These are phyloP conservation scores for Drosophila equinoxialis DNA, from an alignment of 1,140 invertebrate species.

Conservation along the genomic window DNA sequence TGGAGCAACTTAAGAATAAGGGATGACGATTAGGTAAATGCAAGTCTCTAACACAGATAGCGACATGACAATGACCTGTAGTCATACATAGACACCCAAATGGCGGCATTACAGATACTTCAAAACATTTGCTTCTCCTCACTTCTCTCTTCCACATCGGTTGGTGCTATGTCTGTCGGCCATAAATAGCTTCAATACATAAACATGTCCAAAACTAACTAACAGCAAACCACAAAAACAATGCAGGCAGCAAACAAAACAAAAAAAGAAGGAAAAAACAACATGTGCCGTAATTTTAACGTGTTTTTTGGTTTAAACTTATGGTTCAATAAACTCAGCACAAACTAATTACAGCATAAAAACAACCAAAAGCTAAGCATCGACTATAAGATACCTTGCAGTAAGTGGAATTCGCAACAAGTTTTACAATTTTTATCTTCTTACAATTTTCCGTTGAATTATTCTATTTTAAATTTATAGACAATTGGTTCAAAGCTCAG, in stretches of 20 bases:
- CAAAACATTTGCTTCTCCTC: neutral
- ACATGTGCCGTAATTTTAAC: slow-evolving; percentile 12
- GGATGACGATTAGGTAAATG: neutral
- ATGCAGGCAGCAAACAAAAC: slow-evolving; percentile 2
- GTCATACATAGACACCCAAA: neutral
- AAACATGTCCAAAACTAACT: slow-evolving; percentile 43
- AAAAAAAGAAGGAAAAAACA: neutral
- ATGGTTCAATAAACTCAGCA: slow-evolving; percentile 69
- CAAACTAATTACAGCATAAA: slow-evolving; percentile 37
- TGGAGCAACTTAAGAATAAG: too few species aligned
- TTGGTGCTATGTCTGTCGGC: slow-evolving; percentile 31
- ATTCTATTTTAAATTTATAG: too few species aligned
- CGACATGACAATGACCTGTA: slow-evolving; percentile 1
- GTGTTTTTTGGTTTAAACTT: slow-evolving; percentile 25
- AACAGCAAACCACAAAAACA: slow-evolving; percentile 8
- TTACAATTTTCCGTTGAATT: too few species aligned
- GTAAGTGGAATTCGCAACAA: too few species aligned
- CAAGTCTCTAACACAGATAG: neutral
- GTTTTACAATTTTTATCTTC: too few species aligned
- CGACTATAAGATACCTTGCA: slow-evolving; percentile 39
- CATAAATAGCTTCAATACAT: slow-evolving; percentile 63
- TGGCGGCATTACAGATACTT: neutral
- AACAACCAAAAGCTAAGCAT: slow-evolving; percentile 14
- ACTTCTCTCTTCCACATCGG: neutral
- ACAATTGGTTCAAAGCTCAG: too few species aligned